These are phyloP conservation scores for Acanthacorydalis orientalis DNA, from an alignment of 2,888 invertebrate genomes.

Conservation along the genomic window DNA sequence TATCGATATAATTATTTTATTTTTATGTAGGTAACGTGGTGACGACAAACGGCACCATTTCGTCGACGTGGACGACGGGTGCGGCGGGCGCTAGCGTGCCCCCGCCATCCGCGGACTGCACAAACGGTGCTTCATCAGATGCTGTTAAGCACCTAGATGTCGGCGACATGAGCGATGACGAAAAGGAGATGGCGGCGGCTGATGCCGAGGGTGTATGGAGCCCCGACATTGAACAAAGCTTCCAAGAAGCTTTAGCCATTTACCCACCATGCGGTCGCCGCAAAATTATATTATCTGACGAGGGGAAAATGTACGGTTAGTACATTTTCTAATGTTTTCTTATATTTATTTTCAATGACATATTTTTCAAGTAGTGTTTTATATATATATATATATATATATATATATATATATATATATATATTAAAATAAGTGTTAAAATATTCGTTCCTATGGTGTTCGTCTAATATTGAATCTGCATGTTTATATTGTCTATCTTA, in stretches of 20 bases:
- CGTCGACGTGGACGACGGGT: conserved; percentile 91
- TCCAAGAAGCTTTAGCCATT: conserved; percentile 98
- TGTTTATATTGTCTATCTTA: too few relatives aligned
- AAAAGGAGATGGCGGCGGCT: conserved; percentile 83
- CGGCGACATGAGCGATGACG: conserved; percentile 80
- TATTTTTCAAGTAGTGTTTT: too few relatives aligned
- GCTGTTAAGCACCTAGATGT: conserved; percentile 74
- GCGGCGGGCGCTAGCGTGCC: conserved; percentile 37
- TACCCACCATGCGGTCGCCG: conserved; percentile 98
- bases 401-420: too few relatives aligned
- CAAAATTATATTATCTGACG: conserved; percentile 99
- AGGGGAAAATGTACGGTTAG: conserved; percentile 99
- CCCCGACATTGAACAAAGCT: conserved; percentile 99
- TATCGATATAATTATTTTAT: conserved; percentile 6
- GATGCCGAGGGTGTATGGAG: conserved; percentile 99
- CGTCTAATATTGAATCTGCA: too few relatives aligned
- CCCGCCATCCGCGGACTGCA: conserved; percentile 55
- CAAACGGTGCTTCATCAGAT: conserved; percentile 81
- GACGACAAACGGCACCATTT: conserved; percentile 77
- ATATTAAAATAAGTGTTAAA: too few relatives aligned
- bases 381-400: too few relatives aligned
- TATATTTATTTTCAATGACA: too few relatives aligned
- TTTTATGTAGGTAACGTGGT: conserved; percentile 44
- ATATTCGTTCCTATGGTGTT: too few relatives aligned
- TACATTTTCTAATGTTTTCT: conserved; percentile 18